Conservation (phyloP, 2,888 invertebrate genomes). For the Chesias legatella region DNA sequence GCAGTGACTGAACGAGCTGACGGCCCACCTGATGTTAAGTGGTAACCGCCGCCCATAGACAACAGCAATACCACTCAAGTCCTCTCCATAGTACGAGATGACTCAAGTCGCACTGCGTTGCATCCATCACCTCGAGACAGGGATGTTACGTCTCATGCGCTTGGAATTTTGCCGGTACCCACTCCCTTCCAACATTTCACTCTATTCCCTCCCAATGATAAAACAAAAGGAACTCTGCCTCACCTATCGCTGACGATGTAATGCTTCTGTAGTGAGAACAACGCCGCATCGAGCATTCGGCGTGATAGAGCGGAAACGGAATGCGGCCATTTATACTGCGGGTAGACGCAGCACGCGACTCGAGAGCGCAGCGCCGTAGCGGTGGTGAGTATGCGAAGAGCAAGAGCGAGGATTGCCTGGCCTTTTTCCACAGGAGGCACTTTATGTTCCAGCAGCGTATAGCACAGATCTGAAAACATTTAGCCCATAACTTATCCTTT, state of each 20-base stretch:
- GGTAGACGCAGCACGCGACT: slow-evolving; percentile 53
- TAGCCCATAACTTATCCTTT: too few relatives aligned
- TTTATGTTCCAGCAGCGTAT: slow-evolving; percentile 49
- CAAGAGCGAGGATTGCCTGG: slow-evolving; percentile 50
- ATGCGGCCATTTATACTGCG: slow-evolving; percentile 51
- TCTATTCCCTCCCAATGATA: too few relatives aligned
- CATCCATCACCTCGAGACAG: too few relatives aligned
- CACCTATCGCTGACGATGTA: slow-evolving; percentile 56
- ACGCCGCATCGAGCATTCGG: slow-evolving; percentile 45
- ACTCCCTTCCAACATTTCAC: too few relatives aligned
- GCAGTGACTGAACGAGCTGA: too few relatives aligned
- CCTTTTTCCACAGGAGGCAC: slow-evolving; percentile 55
- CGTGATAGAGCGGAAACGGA: slow-evolving; percentile 38
- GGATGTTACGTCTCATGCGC: too few relatives aligned
- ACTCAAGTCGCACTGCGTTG: background rate
- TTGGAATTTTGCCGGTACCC: too few relatives aligned
- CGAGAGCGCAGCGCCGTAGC: slow-evolving; percentile 26
- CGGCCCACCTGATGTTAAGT: too few relatives aligned
- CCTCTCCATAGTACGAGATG: too few relatives aligned
- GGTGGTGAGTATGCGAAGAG: slow-evolving; percentile 49
- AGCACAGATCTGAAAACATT: slow-evolving; percentile 49
- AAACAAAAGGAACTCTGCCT: background rate
- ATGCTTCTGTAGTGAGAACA: slow-evolving; percentile 48
- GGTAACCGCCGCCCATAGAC: too few relatives aligned
- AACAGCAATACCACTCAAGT: too few relatives aligned